A percentile compares a stretch with the other conserved stretches of the same genome.
phyloP scores from a whole-genome alignment of 1,140 invertebrate genomes.

The Atopsyche davidsoni region DNA sequence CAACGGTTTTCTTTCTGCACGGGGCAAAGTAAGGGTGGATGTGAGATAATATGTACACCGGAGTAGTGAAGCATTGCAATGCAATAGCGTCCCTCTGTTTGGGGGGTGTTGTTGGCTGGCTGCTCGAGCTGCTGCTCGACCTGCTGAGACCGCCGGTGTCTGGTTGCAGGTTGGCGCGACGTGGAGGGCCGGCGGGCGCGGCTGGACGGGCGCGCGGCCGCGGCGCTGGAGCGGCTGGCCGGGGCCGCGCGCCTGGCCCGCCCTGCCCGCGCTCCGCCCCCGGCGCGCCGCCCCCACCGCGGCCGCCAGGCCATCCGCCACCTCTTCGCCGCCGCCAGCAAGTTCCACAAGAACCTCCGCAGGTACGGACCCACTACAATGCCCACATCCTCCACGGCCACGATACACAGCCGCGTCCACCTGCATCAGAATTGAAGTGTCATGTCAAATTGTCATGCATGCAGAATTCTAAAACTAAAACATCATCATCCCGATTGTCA shows the following conservation, averaged over 20 bases:
- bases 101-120: background rate
- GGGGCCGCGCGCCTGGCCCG: constrained; percentile 60
- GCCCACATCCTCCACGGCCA: no score
- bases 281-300: constrained; percentile 56
- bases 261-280: constrained; percentile 39
- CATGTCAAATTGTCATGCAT: no score
- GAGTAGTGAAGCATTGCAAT: no score
- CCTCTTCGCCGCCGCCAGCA: constrained; percentile 87
- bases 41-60: no score
- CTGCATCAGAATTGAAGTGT: no score
- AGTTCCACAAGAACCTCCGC: constrained; percentile 89
- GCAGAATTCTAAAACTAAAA: background rate
- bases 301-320: constrained; percentile 91
- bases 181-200: constrained; percentile 57
- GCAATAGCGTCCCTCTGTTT: background rate
- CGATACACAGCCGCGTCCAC: no score
- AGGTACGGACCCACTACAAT: no score
- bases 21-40: no score
- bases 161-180: constrained; percentile 66
- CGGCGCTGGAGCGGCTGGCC: constrained; percentile 71
- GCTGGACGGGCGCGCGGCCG: constrained; percentile 57
- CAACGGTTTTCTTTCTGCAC: no score
- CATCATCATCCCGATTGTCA: no score
- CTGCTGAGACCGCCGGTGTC: no score
- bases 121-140: no score